Conservation (phyloP, 2,797 vertebrate species). For the Coilia nasus region DNA sequence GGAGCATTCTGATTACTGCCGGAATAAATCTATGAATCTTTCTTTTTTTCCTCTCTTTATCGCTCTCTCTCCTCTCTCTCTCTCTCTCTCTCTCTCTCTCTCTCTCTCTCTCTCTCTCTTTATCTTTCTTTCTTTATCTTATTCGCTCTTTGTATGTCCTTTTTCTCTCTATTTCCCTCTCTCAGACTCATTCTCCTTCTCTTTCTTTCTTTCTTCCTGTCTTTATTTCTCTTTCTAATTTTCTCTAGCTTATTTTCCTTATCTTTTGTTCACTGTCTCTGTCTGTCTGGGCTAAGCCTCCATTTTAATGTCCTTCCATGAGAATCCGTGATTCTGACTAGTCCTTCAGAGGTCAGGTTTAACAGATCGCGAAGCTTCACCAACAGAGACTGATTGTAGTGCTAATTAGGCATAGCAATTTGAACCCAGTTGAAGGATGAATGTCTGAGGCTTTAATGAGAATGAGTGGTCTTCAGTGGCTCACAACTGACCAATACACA, state of each 20-base stretch:
- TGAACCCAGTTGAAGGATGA: background rate
- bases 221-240: no score
- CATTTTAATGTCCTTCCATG: no score
- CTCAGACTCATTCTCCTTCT: no score
- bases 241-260: no score
- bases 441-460: background rate
- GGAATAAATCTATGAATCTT: slow-evolving; percentile 49
- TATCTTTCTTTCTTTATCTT: background rate
- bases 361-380: background rate
- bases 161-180: no score
- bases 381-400: background rate
- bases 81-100: background rate
- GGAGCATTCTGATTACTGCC: slow-evolving; percentile 65
- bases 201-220: no score
- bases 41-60: background rate
- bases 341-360: background rate
- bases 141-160: background rate
- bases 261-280: no score
- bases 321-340: background rate
- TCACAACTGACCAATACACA: background rate
- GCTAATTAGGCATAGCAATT: background rate
- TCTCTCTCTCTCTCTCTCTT: background rate
- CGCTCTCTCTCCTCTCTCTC: background rate
- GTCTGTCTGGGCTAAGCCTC: no score
- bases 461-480: background rate